Evolutionary conservation across 2,113 vertebrate species (phyloP).

Genomic region (Gobio gobio): DNA sequence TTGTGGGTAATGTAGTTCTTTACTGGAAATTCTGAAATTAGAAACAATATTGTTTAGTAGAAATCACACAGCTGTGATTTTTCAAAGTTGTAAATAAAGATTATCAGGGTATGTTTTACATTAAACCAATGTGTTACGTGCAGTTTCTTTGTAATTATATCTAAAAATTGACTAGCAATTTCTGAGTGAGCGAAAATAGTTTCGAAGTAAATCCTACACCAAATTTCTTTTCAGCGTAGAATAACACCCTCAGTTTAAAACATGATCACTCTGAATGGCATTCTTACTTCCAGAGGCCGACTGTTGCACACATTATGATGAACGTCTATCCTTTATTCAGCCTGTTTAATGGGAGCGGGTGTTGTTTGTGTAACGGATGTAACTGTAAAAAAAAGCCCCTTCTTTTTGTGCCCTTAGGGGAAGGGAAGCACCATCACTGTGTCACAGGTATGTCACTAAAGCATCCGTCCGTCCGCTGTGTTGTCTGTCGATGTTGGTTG

Average conservation of each 20-base stretch:
- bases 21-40: background rate
- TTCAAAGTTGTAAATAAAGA: too few species aligned
- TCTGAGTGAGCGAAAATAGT: background rate
- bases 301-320: background rate
- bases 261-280: background rate
- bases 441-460: slow-evolving; percentile 63
- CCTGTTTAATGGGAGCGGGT: slow-evolving; percentile 1
- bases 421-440: slow-evolving; percentile 62
- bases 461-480: slow-evolving; percentile 5
- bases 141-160: background rate
- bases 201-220: background rate
- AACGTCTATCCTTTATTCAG: background rate
- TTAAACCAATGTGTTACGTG: background rate
- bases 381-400: slow-evolving; percentile 56
- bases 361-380: slow-evolving; percentile 39
- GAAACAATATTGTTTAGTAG: too few species aligned
- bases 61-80: too few species aligned
- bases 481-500: slow-evolving; percentile 11
- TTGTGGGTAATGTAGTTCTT: background rate
- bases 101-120: background rate
- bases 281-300: background rate
- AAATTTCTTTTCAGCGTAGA: background rate
- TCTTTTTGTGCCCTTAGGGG: slow-evolving; percentile 63
- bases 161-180: background rate
- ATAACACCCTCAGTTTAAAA: background rate